Evolutionary conservation across 2,113 vertebrate species (phyloP).

Genomic region (Lepidothrix coronata): DNA sequence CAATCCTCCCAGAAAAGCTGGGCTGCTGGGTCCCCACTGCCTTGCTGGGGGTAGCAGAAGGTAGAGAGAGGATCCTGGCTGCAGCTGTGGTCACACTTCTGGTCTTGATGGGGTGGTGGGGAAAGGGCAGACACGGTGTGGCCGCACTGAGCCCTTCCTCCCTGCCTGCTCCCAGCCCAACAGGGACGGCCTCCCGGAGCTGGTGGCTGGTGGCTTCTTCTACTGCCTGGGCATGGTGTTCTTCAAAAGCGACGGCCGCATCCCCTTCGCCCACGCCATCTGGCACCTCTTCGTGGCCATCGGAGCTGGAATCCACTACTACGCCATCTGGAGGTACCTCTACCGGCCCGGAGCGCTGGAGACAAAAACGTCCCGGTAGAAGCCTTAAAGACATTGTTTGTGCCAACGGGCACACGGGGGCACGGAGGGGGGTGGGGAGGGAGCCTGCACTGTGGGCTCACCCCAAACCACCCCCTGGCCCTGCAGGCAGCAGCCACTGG

Average conservation of each 20-base stretch:
- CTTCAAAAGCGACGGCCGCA: slow-evolving; percentile 92
- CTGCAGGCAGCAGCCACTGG: background rate
- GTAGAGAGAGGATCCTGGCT: background rate
- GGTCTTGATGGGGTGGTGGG: background rate
- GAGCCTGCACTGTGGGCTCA: background rate
- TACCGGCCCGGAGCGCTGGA: slow-evolving; percentile 73
- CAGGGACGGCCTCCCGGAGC: slow-evolving; percentile 86
- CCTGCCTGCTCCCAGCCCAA: slow-evolving; percentile 77
- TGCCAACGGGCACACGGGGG: background rate
- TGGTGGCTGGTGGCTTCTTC: slow-evolving; percentile 84
- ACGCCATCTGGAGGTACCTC: slow-evolving; percentile 93
- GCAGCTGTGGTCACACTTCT: background rate
- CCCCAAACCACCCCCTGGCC: background rate
- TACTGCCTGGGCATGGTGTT: slow-evolving; percentile 89
- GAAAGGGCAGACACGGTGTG: rapidly evolving
- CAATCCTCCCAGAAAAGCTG: background rate
- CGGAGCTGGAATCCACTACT: slow-evolving; percentile 88
- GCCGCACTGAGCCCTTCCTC: background rate
- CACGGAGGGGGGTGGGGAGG: background rate
- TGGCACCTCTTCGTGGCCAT: slow-evolving; percentile 94
- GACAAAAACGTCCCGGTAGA: slow-evolving; percentile 78
- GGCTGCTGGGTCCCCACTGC: background rate
- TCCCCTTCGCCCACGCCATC: slow-evolving; percentile 95
- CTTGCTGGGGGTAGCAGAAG: background rate
- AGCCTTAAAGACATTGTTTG: background rate